A percentile compares a stretch with the other conserved stretches of the same genome.
These are phyloP conservation scores for Eurystomus gularis DNA, from an alignment of 2,113 vertebrate genomes.

Conservation along the genomic window DNA sequence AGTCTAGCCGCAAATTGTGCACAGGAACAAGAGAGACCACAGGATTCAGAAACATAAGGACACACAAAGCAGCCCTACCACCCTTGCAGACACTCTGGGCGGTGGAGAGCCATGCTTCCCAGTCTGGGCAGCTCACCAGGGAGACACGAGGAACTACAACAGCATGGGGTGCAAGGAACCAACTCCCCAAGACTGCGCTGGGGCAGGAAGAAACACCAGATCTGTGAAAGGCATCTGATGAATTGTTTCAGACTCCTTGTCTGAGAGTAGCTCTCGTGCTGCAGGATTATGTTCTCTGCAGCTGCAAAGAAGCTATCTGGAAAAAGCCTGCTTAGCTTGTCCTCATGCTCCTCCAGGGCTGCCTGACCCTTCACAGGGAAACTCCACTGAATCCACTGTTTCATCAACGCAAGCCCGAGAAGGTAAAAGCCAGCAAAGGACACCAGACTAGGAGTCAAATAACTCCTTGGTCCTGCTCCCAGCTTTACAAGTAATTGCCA, in stretches of 20 bases:
- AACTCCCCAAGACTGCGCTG: fast-evolving
- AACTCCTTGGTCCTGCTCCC: not conserved
- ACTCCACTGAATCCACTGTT: not conserved
- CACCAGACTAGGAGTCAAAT: not conserved
- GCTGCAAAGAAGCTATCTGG: not conserved
- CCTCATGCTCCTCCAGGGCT: not conserved
- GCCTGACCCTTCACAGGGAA: fast-evolving
- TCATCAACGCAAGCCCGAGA: not conserved
- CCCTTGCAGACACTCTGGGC: fast-evolving
- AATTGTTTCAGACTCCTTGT: not conserved
- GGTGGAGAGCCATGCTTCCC: fast-evolving
- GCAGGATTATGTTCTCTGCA: not conserved
- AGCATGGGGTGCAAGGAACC: fast-evolving
- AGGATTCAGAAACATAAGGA: fast-evolving
- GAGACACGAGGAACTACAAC: fast-evolving
- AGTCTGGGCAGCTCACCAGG: fast-evolving
- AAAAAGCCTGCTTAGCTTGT: not conserved
- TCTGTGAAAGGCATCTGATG: not conserved
- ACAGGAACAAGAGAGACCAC: not conserved
- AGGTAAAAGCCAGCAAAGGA: not conserved
- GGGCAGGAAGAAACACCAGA: not conserved
- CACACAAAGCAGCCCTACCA: fast-evolving
- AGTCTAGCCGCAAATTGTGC: not conserved
- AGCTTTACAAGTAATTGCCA: not conserved
- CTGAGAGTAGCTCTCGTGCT: not conserved